These are phyloP conservation scores for Cricetomys ansorgei DNA, from an alignment of 2,113 vertebrate species.

Conservation along the genomic window DNA sequence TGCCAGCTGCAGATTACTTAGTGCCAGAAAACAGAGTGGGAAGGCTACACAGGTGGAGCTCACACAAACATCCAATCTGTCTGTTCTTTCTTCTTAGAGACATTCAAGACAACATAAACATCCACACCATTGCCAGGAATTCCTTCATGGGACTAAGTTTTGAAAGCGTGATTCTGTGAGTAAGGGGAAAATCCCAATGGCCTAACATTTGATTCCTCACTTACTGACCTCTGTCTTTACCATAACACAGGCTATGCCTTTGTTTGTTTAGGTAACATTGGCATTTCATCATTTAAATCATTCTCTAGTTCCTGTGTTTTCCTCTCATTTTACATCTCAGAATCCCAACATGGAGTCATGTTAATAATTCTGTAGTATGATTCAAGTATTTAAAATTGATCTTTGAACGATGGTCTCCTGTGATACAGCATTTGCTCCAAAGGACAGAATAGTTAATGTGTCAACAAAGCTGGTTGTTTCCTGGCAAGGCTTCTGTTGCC, in stretches of 20 bases:
- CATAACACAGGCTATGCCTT: neutral
- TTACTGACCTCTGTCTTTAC: neutral
- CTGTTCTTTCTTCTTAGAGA: conserved; percentile 86
- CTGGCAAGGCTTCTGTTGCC: conserved; percentile 75
- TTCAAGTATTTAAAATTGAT: conserved; percentile 80
- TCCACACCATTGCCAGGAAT: conserved; percentile 87
- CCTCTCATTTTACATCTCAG: conserved; percentile 71
- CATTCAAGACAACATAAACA: conserved; percentile 91
- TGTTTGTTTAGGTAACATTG: neutral
- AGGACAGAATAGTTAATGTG: conserved; percentile 75
- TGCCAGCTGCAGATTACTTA: neutral
- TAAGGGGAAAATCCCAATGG: conserved; percentile 63
- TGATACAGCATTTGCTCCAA: conserved; percentile 80
- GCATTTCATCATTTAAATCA: conserved; percentile 37
- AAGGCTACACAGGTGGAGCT: neutral
- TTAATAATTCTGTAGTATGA: conserved; percentile 82
- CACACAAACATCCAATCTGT: neutral
- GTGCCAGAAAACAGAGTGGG: neutral
- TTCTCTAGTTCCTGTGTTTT: conserved; percentile 34
- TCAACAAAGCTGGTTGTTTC: conserved; percentile 82
- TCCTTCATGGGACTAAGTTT: conserved; percentile 89
- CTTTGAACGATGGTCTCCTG: conserved; percentile 74
- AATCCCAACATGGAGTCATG: conserved; percentile 76
- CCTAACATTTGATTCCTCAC: conserved; percentile 42
- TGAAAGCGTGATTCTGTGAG: conserved; percentile 89